Conservation (phyloP, 2,888 invertebrate species). For the Melangyna quadrimaculata region DNA sequence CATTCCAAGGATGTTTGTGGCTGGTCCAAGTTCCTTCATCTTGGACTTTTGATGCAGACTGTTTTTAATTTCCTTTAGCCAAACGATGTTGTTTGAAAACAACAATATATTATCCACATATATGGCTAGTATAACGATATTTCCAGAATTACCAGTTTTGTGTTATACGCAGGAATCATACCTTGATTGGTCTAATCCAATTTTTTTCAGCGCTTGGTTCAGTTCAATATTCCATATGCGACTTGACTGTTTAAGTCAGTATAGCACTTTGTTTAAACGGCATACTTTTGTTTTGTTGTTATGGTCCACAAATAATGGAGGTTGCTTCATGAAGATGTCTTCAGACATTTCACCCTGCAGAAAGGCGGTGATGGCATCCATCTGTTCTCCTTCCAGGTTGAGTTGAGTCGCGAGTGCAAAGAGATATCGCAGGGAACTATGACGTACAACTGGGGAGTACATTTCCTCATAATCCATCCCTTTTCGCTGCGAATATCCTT, state of each 20-base stretch:
- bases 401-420: too few relatives aligned
- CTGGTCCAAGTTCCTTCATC: constrained; percentile 9
- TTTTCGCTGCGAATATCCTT: too few relatives aligned
- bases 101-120: too few relatives aligned
- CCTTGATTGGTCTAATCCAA: neutral
- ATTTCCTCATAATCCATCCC: neutral
- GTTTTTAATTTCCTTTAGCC: neutral
- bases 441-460: neutral
- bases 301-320: constrained; percentile 3
- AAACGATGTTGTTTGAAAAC: neutral
- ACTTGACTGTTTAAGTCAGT: constrained; percentile 5
- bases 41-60: neutral
- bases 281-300: neutral
- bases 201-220: neutral
- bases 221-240: neutral
- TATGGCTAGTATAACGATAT: neutral
- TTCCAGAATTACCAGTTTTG: neutral
- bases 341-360: constrained; percentile 12
- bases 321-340: constrained; percentile 1
- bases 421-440: constrained; percentile 33
- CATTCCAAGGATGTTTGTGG: neutral
- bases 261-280: neutral
- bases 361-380: constrained; percentile 21
- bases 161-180: neutral
- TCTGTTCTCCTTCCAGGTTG: neutral